These are phyloP conservation scores for Bombylius discolor DNA, from an alignment of 2,888 invertebrate species.

Conservation along the genomic window DNA sequence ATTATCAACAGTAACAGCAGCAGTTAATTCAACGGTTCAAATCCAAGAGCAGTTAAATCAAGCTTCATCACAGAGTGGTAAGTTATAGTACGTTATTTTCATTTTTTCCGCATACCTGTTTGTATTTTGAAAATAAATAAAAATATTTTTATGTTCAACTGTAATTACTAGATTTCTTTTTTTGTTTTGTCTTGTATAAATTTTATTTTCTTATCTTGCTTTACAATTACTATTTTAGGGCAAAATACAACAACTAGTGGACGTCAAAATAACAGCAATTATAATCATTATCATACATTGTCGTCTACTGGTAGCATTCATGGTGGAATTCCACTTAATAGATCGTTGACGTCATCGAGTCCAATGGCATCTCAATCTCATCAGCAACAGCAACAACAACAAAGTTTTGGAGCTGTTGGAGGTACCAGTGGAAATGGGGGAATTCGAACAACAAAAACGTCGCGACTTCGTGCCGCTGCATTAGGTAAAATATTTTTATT, in stretches of 20 bases:
- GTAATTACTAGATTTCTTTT: neutral
- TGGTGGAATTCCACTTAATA: neutral
- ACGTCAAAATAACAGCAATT: neutral
- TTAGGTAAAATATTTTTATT: conserved; percentile 27
- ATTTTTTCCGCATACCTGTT: too few relatives aligned
- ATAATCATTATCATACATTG: neutral
- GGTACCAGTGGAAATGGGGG: neutral
- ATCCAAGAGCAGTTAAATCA: neutral
- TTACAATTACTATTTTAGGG: neutral
- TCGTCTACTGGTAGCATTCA: neutral
- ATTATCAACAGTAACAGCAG: too few relatives aligned
- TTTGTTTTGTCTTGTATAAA: neutral
- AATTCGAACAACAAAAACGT: conserved; percentile 51
- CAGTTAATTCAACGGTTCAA: neutral
- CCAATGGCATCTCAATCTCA: conserved; percentile 13
- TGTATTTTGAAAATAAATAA: too few relatives aligned
- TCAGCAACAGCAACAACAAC: too few relatives aligned
- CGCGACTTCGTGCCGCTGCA: conserved; percentile 56
- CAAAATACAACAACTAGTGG: neutral
- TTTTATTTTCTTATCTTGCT: neutral
- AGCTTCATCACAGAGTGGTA: neutral
- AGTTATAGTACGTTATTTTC: neutral
- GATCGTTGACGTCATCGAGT: conserved; percentile 1
- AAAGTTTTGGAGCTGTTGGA: too few relatives aligned
- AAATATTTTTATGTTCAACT: too few relatives aligned